Evolutionary conservation across 2,888 invertebrate genomes (phyloP).

Genomic region (Acholoe squamosa): DNA sequence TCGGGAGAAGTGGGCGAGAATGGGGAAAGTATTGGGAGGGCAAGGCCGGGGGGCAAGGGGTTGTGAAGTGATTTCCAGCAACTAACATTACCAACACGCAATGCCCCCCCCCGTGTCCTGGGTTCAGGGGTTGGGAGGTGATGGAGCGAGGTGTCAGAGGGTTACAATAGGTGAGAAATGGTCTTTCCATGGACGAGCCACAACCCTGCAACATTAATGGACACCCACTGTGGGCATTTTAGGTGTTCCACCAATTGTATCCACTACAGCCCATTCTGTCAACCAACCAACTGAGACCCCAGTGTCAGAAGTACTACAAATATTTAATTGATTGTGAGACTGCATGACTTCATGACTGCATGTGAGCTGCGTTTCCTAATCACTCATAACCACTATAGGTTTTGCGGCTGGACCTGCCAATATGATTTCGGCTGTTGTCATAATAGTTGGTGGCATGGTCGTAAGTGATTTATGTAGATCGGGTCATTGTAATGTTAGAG

Average conservation of each 20-base stretch:
- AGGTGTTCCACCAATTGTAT: neutral
- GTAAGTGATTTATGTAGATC: neutral
- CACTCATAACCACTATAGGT: neutral
- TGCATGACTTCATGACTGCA: neutral
- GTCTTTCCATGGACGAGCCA: neutral
- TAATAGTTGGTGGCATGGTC: neutral
- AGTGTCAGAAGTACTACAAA: neutral
- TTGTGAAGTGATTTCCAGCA: neutral
- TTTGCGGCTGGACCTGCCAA: neutral
- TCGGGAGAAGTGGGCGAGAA: too few relatives aligned
- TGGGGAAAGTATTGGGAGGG: too few relatives aligned
- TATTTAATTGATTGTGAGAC: neutral
- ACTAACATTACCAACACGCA: neutral
- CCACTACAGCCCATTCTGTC: neutral
- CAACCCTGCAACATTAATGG: neutral
- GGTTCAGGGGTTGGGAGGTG: neutral
- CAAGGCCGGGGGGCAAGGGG: too few relatives aligned
- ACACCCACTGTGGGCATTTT: neutral
- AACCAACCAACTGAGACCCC: neutral
- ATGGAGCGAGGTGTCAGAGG: neutral
- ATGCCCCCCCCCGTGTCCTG: neutral
- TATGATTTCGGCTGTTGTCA: neutral
- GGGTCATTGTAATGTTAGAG: neutral
- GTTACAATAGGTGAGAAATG: constrained; percentile 10
- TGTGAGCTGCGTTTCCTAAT: neutral